Percentiles rank a stretch among this genome's conserved stretches.
These are phyloP conservation scores for Orthosia gothica DNA, from an alignment of 2,888 invertebrate genomes.

Conservation along the genomic window DNA sequence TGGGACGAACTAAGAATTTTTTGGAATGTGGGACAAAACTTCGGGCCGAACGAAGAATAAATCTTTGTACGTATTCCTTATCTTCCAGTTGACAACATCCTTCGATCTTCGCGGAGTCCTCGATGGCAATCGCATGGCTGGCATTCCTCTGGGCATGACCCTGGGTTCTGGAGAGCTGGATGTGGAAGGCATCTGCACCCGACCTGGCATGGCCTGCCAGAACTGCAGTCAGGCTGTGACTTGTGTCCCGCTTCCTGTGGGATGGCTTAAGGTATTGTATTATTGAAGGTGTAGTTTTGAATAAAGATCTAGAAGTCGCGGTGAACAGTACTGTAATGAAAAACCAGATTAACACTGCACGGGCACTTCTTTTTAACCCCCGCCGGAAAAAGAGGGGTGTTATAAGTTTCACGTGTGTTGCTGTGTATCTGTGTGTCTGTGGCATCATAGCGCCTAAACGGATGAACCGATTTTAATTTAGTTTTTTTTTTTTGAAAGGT, in stretches of 20 bases:
- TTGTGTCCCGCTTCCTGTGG: conserved; percentile 83
- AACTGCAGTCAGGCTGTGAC: conserved; percentile 84
- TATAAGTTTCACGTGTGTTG: too few relatives aligned
- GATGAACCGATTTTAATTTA: too few relatives aligned
- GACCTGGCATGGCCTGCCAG: conserved; percentile 81
- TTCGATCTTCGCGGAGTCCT: conserved; percentile 84
- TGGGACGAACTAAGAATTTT: too few relatives aligned
- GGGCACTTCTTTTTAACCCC: too few relatives aligned
- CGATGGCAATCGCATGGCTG: conserved; percentile 86
- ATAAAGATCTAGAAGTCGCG: neutral
- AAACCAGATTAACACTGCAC: too few relatives aligned
- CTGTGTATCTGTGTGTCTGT: too few relatives aligned
- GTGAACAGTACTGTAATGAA: neutral
- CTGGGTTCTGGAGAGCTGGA: conserved; percentile 85
- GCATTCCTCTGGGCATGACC: conserved; percentile 83
- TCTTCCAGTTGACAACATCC: conserved; percentile 77
- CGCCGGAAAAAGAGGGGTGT: too few relatives aligned
- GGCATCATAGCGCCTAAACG: too few relatives aligned
- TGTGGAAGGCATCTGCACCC: conserved; percentile 85
- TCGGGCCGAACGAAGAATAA: too few relatives aligned
- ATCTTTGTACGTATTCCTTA: neutral
- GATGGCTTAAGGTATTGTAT: conserved; percentile 84
- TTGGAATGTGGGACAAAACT: too few relatives aligned
- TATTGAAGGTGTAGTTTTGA: neutral
- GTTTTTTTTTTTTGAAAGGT: too few relatives aligned